A percentile compares a stretch with the other conserved stretches of the same genome.
Evolutionary conservation across 2,113 vertebrate species (phyloP).

Genomic region (Sporophila hypoxantha): DNA sequence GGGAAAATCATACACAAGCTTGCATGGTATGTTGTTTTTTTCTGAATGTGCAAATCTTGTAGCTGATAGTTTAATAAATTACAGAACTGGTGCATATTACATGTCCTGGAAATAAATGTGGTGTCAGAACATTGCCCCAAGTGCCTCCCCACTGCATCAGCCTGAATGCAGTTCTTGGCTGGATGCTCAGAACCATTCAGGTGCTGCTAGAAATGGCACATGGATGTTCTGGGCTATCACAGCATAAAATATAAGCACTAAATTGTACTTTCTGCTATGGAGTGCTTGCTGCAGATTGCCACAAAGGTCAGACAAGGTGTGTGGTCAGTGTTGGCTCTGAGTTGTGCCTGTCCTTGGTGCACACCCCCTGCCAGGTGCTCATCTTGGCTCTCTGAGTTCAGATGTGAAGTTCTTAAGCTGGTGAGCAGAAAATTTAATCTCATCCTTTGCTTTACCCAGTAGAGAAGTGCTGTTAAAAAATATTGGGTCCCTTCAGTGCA

Average conservation of each 20-base stretch:
- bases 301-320: accelerated
- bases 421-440: neutral
- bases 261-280: neutral
- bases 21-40: neutral
- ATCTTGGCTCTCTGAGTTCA: neutral
- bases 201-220: neutral
- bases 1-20: neutral
- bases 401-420: neutral
- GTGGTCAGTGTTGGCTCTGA: accelerated
- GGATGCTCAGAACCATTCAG: neutral
- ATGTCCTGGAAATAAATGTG: neutral
- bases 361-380: accelerated
- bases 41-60: neutral
- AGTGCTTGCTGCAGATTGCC: neutral
- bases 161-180: neutral
- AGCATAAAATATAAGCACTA: neutral
- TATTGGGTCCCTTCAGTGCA: neutral
- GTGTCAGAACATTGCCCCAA: neutral
- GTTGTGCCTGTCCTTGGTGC: neutral
- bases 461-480: neutral
- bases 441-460: neutral
- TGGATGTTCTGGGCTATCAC: neutral
- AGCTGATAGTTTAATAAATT: neutral
- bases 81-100: neutral
- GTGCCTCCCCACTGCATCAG: neutral